Conservation (phyloP, 2,888 invertebrate genomes). For the Synergus itoensis region DNA sequence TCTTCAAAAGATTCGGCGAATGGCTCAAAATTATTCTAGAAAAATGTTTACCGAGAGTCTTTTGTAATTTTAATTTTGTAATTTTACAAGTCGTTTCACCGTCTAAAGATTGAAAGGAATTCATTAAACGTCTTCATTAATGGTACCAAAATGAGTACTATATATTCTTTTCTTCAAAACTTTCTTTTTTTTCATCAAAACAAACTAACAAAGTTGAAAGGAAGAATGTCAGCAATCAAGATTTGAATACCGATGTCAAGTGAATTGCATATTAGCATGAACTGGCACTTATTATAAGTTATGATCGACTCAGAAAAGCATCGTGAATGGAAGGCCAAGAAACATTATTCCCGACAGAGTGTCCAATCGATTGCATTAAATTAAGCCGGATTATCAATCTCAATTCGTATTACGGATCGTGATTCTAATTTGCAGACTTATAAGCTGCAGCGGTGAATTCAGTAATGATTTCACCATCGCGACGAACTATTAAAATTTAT, state of each 20-base stretch:
- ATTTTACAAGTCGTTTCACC: too few relatives aligned
- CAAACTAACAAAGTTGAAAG: too few relatives aligned
- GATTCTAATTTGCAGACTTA: neutral
- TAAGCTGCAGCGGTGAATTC: neutral
- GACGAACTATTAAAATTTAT: slow-evolving; percentile 3
- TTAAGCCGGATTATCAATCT: slow-evolving; percentile 7
- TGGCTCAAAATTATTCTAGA: neutral
- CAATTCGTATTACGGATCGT: slow-evolving; percentile 7
- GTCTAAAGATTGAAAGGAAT: neutral
- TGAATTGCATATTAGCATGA: neutral
- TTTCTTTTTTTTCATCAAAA: too few relatives aligned
- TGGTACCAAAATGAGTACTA: neutral
- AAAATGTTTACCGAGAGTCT: neutral
- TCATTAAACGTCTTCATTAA: neutral
- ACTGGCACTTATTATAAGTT: neutral
- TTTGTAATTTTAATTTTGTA: neutral
- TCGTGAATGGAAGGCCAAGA: neutral
- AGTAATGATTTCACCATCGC: neutral
- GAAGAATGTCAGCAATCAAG: neutral
- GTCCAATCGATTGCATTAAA: slow-evolving; percentile 7
- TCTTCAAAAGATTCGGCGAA: neutral
- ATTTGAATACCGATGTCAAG: neutral
- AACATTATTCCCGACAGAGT: neutral
- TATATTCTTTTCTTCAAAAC: too few relatives aligned
- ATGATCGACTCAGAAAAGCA: neutral